Conservation (phyloP, 2,113 vertebrate species). For the Megaceryle torquata region DNA sequence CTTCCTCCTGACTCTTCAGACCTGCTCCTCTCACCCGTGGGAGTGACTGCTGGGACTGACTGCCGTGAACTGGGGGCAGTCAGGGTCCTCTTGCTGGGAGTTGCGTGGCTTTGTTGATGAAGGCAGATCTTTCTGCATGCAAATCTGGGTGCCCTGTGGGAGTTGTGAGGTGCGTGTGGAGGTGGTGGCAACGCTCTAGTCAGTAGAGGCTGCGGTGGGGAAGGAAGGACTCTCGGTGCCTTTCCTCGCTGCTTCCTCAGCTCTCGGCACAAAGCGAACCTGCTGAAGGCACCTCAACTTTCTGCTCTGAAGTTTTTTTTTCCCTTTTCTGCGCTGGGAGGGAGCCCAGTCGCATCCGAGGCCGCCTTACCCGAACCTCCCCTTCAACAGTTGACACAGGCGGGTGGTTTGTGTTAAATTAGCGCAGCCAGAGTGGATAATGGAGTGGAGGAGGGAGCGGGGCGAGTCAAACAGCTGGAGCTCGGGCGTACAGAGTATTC, state of each 20-base stretch:
- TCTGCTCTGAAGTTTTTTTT: background rate
- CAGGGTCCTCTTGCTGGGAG: background rate
- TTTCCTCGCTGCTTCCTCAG: background rate
- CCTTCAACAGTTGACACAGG: slow-evolving; percentile 58
- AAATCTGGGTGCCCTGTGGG: background rate
- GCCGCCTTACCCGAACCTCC: background rate
- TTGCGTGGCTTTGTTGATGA: slow-evolving; percentile 13
- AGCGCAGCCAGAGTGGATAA: slow-evolving; percentile 43
- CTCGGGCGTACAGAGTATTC: slow-evolving; percentile 22
- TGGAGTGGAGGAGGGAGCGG: slow-evolving; percentile 57
- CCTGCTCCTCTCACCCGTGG: background rate
- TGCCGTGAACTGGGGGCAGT: background rate
- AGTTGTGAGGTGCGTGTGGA: background rate
- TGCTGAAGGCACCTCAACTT: slow-evolving; percentile 48
- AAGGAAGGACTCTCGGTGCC: background rate
- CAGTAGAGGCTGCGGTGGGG: background rate
- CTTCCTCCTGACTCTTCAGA: slow-evolving; percentile 8
- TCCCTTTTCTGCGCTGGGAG: background rate
- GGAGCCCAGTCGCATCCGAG: background rate
- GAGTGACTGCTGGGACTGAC: background rate
- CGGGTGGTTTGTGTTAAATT: slow-evolving; percentile 49
- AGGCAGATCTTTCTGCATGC: slow-evolving; percentile 24
- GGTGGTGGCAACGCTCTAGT: background rate
- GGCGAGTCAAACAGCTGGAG: slow-evolving; percentile 59
- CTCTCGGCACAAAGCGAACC: slow-evolving; percentile 11